Evolutionary conservation across 2,113 vertebrate genomes (phyloP), one percentile per base, ranked within the genome.

Genomic region (Neolamprologus tretocephalus): DNA sequence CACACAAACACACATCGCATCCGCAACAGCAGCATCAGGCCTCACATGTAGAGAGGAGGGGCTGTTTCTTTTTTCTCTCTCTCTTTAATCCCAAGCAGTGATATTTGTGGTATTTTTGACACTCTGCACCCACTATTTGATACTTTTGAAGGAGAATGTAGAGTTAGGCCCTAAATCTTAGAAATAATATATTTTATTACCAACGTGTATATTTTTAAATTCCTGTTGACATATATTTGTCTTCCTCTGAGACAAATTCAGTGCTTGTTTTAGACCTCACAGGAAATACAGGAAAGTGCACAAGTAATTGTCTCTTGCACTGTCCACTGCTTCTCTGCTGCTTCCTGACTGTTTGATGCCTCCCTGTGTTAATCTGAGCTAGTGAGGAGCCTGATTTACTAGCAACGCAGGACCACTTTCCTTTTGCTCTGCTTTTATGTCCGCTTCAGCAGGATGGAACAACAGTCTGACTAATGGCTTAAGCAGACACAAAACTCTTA

Each of bases 371-470:
- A 86, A 89, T 90, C 40, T 3, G 31, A 82, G 83, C 45, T n/a
- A 75, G 75, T 53, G 19, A 89, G 55, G 45, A 82, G 45, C 16
- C 75, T 91, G 93, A 93, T 95, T 95, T 95, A 95, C 49, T 28
- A 68, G 89, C 86, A 78, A 55, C 83, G 2, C 78, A 88, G 90
- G 94, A 93, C 63, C 86, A 87, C 88, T 95, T 90, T 4, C 5
- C 84, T 91, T 86, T 88, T 79, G 80, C 85, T 78, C 57, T 23
- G 51, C 86, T 90, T 89, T 92, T 73, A 86, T 83, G 90, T 91
- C 79, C 4, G 17, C 16, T 87, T 86, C 57, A 81, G 71, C 57
- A 31, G 81, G 84, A 87, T 54, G 86, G 80, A 91, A 82, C 86
- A 89, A 89, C 85, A 85, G 3, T 5, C 47, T 17, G 85, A 83